Evolutionary conservation across 2,888 invertebrate species (phyloP).

Genomic region (Acrobasis suavella): DNA sequence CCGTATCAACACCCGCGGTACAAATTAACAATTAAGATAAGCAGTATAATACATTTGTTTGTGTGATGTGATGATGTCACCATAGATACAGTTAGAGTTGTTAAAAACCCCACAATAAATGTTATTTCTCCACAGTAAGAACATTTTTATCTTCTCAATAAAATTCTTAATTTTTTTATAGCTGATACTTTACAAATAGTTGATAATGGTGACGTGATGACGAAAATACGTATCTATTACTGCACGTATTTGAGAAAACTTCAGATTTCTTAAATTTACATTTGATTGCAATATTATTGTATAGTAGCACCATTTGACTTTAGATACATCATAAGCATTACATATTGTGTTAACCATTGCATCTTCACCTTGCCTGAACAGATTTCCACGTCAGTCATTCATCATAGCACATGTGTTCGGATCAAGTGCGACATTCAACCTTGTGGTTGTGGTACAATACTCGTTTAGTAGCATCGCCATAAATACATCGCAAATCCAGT

Average conservation of each 20-base stretch:
- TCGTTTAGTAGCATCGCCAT: constrained; percentile 18
- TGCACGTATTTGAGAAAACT: too few relatives aligned
- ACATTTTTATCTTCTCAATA: too few relatives aligned
- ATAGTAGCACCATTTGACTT: too few relatives aligned
- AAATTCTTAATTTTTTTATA: too few relatives aligned
- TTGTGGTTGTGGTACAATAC: constrained; percentile 16
- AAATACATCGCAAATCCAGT: constrained; percentile 10
- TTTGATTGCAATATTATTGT: too few relatives aligned
- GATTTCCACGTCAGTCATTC: constrained; percentile 18
- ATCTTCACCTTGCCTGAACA: constrained; percentile 12
- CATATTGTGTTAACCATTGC: not conserved
- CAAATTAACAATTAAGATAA: constrained; percentile 6
- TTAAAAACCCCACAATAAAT: not conserved
- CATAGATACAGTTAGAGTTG: not conserved
- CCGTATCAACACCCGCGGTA: constrained; percentile 5
- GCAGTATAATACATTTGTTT: too few relatives aligned
- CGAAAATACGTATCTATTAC: too few relatives aligned
- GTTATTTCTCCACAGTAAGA: too few relatives aligned
- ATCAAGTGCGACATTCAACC: constrained; percentile 16
- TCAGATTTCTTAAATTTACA: too few relatives aligned
- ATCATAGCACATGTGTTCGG: constrained; percentile 16
- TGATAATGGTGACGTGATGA: too few relatives aligned
- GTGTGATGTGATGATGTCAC: not conserved
- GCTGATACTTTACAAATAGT: too few relatives aligned
- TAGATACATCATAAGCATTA: too few relatives aligned